Evolutionary conservation across 2,888 invertebrate genomes (phyloP), one percentile per base, ranked within the genome.

Genomic region (Hyles lineata): DNA sequence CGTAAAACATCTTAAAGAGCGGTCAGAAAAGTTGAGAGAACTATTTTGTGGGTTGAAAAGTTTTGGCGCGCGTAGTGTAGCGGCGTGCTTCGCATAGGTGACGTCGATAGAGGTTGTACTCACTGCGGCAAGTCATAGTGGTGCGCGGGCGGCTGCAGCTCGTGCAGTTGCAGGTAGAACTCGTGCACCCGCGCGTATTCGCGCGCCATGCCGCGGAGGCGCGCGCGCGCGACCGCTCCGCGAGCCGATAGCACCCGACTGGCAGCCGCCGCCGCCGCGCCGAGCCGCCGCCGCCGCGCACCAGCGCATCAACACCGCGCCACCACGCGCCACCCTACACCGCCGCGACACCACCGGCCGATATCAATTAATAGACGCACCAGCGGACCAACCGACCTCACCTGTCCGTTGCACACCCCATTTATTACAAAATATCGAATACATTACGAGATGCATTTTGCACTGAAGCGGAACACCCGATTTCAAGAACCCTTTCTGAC

Each of bases 171-270:
- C 74, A 88, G 23, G 78, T 87, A 90, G 76, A 80, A 87, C 25
- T 89, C 89, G 73, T 88, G 89, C n/a, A 85, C 81, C 6, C 87
- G 86, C 74, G 83, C 74, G 77, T 80, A 88, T 7, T 90, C 89
- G 72, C 85, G 86, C 80, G 90, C 83, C 90, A 91, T 90, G 73
- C 74, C 82, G 79, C 73, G 75, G 23, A 19, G 23, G 67, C 74
- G 74, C 74, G 70, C 70, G 62, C 71, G 72, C 78, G 77, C 82
- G 79, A 77, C 81, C 78, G 77, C 77, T 61, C 74, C 75, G 76
- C 73, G 75, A 81, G 74, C 72, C 79, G 75, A 74, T 75, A 69
- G 29, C 72, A 73, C 77, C 70, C 77, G 76, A 83, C 83, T 78
- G 74, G 67, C 58, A 43, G 21, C 60, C 25, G 25, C 25, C 17